Evolutionary conservation across 37 sponge, comb jelly and placozoan genomes (phyloP), one percentile per base, ranked within the genome.

Genomic region (Hormiphora californensis): DNA sequence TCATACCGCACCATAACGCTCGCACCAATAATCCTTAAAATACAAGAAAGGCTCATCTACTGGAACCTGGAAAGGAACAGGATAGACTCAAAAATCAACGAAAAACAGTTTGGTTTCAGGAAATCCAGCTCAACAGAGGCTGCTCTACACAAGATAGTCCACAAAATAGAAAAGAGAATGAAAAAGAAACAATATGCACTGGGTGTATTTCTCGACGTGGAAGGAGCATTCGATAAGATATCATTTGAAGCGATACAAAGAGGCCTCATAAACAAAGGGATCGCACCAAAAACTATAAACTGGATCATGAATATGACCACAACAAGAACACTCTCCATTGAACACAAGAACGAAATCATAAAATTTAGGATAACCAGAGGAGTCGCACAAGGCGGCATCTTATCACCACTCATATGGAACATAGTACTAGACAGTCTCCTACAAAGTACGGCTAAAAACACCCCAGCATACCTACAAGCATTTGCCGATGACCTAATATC

Each of bases 321-420:
- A 15, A 65, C 36, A 5, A 65, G 68, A 25, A 65, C 11, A 28
- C 68, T 65, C 25, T n/a, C n/a, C n/a, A n/a, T n/a, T n/a, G n/a
- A n/a, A n/a, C n/a, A n/a, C n/a, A n/a, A n/a, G n/a, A n/a, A n/a
- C n/a, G n/a, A n/a, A n/a, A n/a, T n/a, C n/a, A n/a, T n/a, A n/a
- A n/a, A n/a, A n/a, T n/a, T n/a, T n/a, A n/a, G n/a, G n/a, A n/a
- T n/a, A n/a, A n/a, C n/a, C n/a, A n/a, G n/a, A n/a, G 68, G 34
- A 36, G 68, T 25, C 68, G 25, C 36, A 57, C 68, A 65, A 19
- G 68, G 68, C 31, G 68, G 68, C 5, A 39, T 65, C 34, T 19
- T 65, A 28, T 65, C 68, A 65, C 68, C 68, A 31, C 34, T 65
- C 36, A 36, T 65, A 4, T 65, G 68, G 68, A 65, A 65, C 68